Conservation (phyloP, 2,797 vertebrate genomes). For the Poecilia gillii region DNA sequence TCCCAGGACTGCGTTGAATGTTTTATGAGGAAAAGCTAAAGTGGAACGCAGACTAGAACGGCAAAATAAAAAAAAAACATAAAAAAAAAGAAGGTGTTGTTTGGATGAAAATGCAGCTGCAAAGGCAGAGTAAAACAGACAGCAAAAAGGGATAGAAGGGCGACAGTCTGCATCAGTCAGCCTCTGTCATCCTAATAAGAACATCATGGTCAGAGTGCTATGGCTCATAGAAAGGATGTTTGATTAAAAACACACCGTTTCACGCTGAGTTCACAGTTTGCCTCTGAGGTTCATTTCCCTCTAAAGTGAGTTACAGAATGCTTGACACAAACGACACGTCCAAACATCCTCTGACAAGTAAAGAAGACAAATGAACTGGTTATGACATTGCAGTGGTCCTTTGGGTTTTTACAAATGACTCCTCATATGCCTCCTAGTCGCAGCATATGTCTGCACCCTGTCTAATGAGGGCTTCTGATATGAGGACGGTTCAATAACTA, state of each 20-base stretch:
- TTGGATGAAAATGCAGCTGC: slow-evolving; percentile 49
- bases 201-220: slow-evolving; percentile 61
- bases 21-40: slow-evolving; percentile 47
- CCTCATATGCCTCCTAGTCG: slow-evolving; percentile 70
- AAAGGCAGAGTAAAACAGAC: slow-evolving; percentile 24
- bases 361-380: slow-evolving; percentile 73
- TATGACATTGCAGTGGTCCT: slow-evolving; percentile 67
- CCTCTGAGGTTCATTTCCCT: slow-evolving; percentile 68
- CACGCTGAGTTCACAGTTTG: slow-evolving; percentile 27
- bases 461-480: slow-evolving; percentile 83
- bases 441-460: slow-evolving; percentile 74
- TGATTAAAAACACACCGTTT: slow-evolving; percentile 73
- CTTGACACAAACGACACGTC: slow-evolving; percentile 60
- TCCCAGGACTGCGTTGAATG: slow-evolving; percentile 40
- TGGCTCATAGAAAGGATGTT: slow-evolving; percentile 61
- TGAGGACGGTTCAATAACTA: slow-evolving; percentile 76
- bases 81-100: slow-evolving; percentile 23
- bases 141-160: slow-evolving; percentile 38
- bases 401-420: slow-evolving; percentile 79
- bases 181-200: slow-evolving; percentile 70
- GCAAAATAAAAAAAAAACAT: background rate
- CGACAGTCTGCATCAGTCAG: slow-evolving; percentile 44
- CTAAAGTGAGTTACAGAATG: slow-evolving; percentile 50
- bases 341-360: slow-evolving; percentile 68
- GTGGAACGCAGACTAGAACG: slow-evolving; percentile 19